A percentile compares a stretch with the other conserved stretches of the same genome.
Evolutionary conservation across 2,113 vertebrate genomes (phyloP).

Genomic region (Triplophysa dalaica): DNA sequence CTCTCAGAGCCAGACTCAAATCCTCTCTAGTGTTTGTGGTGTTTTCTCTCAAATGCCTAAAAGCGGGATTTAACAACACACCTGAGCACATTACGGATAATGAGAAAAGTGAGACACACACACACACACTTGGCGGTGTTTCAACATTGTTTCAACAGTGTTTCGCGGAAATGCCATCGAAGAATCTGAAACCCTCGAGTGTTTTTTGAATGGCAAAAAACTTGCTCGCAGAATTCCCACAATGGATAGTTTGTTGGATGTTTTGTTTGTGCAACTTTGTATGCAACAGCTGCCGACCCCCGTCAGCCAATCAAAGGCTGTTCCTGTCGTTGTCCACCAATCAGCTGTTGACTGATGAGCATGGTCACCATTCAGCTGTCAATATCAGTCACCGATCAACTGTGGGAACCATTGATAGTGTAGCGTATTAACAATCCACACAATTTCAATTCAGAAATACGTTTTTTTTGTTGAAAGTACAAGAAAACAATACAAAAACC

Average conservation of each 20-base stretch:
- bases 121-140: background rate
- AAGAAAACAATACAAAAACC: background rate
- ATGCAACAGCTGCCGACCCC: slow-evolving; percentile 19
- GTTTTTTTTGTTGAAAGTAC: background rate
- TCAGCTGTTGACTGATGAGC: slow-evolving; percentile 11
- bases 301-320: background rate
- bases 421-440: background rate
- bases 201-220: background rate
- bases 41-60: slow-evolving; percentile 14
- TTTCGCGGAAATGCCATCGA: background rate
- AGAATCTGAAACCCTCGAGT: background rate
- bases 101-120: background rate
- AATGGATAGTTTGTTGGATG: background rate
- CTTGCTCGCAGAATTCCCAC: background rate
- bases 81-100: slow-evolving; percentile 12
- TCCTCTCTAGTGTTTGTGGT: slow-evolving; percentile 5
- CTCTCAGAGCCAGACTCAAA: slow-evolving; percentile 20
- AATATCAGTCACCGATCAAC: slow-evolving; percentile 13
- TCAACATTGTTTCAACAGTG: background rate
- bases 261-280: slow-evolving; percentile 7
- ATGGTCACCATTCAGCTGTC: slow-evolving; percentile 15
- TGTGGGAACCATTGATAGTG: slow-evolving; percentile 12
- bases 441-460: background rate
- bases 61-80: slow-evolving; percentile 30
- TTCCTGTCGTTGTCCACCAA: slow-evolving; percentile 8